Conservation (phyloP, 2,113 vertebrate species). For the Meriones unguiculatus region DNA sequence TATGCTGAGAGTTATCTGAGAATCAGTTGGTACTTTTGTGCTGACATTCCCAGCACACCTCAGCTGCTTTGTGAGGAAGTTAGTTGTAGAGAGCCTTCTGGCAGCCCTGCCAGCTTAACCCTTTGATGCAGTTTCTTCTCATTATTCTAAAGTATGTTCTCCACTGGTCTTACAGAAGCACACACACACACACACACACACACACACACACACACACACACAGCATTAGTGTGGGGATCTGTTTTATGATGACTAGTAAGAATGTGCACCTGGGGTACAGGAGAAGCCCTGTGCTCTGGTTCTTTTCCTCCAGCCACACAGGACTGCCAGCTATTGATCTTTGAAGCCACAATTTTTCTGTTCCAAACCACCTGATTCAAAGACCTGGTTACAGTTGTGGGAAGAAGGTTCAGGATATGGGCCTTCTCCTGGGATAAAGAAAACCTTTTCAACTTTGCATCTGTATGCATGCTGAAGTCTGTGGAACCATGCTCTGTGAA, state of each 20-base stretch:
- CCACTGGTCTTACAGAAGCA: not conserved
- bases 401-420: fast-evolving
- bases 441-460: not conserved
- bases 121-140: not conserved
- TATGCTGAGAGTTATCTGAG: not conserved
- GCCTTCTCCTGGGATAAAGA: not conserved
- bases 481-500: not conserved
- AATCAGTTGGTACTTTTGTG: not conserved
- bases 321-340: not conserved
- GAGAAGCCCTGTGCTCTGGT: not conserved
- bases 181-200: too few species aligned
- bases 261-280: not conserved
- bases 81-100: not conserved
- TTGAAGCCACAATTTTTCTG: not conserved
- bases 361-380: not conserved
- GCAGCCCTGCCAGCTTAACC: too few species aligned
- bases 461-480: not conserved
- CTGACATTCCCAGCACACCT: not conserved
- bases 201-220: not conserved
- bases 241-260: not conserved
- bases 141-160: not conserved
- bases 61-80: not conserved
- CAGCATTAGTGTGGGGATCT: not conserved
- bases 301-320: not conserved
- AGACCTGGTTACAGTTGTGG: not conserved